Base-by-base conservation (phyloP, 37 sponge, comb jelly and placozoan species). In the Sycon ciliatum region DNA sequence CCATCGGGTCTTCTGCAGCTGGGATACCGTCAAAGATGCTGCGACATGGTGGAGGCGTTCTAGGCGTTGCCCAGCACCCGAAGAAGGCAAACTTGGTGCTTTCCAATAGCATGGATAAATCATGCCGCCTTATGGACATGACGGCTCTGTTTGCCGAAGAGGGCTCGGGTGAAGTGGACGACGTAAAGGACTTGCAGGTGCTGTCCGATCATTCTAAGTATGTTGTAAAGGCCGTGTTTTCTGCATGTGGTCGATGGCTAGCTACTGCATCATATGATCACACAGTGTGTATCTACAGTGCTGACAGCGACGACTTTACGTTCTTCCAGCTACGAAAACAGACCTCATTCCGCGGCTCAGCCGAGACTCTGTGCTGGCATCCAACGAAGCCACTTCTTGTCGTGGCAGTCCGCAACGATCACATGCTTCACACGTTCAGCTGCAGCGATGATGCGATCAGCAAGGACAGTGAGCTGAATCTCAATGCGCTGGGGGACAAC, bases 401-500 rank as follows among this genome's bases (percentile, higher is more conserved):
- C 16, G 63, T 60, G 24, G 32, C 22, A 22, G 63, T 60, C 16
- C 11, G 63, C 11, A 24, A 60, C 26, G 63, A 60, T 18, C 16
- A 28, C 63, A 22, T 7, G 9, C 32, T 60, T 11, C 63, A 60
- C 63, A 22, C 9, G 7, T 60, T 22, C 26, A 24, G 16, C 9
- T 60, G 7, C 7, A 23, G 22, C 7, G 63, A 46, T 11, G 63
- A 28, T 22, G 11, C 22, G 9, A 60, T 11, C 26, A 24, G 63
- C 11, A 13, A 42, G 13, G 49, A 13, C 13, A 42, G 13, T 42
- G 13, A 42, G 13, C 13, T 91, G 40, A 91, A 91, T 39, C 7
- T 91, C 73, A 91, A 91, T 78, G 71, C 74, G 18, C 29, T 87
- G 39, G 88, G 84, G 26, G 93, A 91, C 80, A 76, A 81, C 49